Evolutionary conservation across 1,140 invertebrate genomes (phyloP), one percentile per base, ranked within the genome.

Genomic region (Homalodisca vitripennis): DNA sequence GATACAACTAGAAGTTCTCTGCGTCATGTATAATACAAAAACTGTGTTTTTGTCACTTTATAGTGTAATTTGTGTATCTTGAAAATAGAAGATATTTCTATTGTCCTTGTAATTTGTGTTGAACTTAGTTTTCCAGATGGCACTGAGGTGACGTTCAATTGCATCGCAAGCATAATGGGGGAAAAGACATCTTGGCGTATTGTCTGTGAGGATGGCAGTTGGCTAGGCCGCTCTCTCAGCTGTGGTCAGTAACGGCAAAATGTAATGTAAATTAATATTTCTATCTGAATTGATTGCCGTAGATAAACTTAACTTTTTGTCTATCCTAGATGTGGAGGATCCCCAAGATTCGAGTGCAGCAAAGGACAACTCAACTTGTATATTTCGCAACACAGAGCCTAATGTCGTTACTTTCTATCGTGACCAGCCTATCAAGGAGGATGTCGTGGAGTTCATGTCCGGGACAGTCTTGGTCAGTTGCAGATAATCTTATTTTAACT

Each of bases 151-250:
- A 89, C 88, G 1, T 93, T 92, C 77, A 87, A 89, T 72, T 94
- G 92, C 76, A 90, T 92, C 34, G 86, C 88, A 0, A 88, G 87
- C 68, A 89, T 90, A 3, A 89, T 89, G 79, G 89, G 88, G 0
- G 89, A 92, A 78, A 88, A 88, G 74, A 89, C 86, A 1, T 92
- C 89, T 0, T 93, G 92, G 92, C 87, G 89, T 70, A 89, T 93
- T 64, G 85, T 90, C 24, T 94, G 92, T 75, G 90, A 92, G 76
- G 86, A 93, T 74, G 92, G 92, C 0, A 86, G 84, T 68, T 94
- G 92, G 92, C 86, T 91, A 62, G 91, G 91, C 22, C 83, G 88
- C 72, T 87, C 90, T 48, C 84, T 90, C 41, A 87, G 85, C 75
- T 93, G 91, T 76, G 89, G 88, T 90, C 17, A 17, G 34, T 41